A percentile compares a stretch with the other conserved stretches of the same genome.
These are phyloP conservation scores for Dinocampus coccinellae DNA, from an alignment of 2,888 invertebrate genomes.

Conservation along the genomic window DNA sequence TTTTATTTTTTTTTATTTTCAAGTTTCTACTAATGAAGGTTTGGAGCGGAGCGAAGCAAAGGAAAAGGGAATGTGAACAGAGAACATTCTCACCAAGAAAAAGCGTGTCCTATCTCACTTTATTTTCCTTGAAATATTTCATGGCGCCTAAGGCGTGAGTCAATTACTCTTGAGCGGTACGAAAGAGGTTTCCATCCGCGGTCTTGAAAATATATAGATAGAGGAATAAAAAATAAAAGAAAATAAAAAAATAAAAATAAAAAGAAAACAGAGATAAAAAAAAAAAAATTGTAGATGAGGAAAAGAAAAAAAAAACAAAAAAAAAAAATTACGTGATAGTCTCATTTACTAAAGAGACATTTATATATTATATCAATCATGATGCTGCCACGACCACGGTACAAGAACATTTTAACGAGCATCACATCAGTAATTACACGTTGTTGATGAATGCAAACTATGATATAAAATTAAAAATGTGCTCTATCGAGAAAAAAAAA, in stretches of 20 bases:
- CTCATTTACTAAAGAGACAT: constrained; percentile 5
- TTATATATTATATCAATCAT: constrained; percentile 17
- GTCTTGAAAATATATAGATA: constrained; percentile 28
- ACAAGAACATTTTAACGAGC: constrained; percentile 5
- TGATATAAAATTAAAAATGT: background rate
- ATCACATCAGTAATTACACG: background rate
- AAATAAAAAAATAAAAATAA: background rate
- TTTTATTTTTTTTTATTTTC: constrained; percentile 8
- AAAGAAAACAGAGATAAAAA: background rate
- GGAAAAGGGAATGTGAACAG: constrained; percentile 5
- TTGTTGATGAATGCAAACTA: background rate
- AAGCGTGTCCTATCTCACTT: constrained; percentile 33
- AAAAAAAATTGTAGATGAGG: background rate
- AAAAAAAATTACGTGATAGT: background rate
- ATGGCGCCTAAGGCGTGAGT: constrained; percentile 36
- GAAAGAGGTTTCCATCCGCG: constrained; percentile 28
- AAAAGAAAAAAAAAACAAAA: background rate
- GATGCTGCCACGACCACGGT: constrained; percentile 2
- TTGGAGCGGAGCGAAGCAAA: constrained; percentile 14
- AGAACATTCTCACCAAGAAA: constrained; percentile 23
- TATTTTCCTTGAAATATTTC: constrained; percentile 38
- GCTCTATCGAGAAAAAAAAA: background rate
- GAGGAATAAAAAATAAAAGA: constrained; percentile 16
- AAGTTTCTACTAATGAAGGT: constrained; percentile 32
- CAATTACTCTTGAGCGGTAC: constrained; percentile 37